Conservation (phyloP, 2,888 invertebrate genomes). For the Hypomecis atomaria region DNA sequence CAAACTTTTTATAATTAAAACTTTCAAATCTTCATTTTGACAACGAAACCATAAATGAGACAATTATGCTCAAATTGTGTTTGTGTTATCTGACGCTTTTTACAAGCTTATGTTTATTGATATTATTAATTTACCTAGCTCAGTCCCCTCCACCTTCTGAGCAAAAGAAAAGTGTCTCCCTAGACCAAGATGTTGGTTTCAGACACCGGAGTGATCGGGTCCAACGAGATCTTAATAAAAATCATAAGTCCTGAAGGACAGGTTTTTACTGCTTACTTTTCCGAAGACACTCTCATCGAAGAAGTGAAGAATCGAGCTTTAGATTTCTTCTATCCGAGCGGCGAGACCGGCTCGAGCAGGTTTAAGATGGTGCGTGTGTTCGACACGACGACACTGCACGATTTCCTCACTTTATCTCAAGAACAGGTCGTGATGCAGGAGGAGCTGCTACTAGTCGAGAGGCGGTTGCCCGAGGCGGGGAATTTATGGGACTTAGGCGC, state of each 20-base stretch:
- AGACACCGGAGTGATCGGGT: slow-evolving; percentile 58
- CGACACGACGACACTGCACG: slow-evolving; percentile 70
- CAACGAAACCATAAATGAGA: slow-evolving; percentile 40
- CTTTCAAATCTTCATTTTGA: slow-evolving; percentile 18
- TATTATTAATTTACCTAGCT: slow-evolving; percentile 49
- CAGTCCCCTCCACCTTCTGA: background rate
- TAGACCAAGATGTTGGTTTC: slow-evolving; percentile 64
- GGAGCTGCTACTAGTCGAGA: slow-evolving; percentile 70
- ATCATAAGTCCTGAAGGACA: slow-evolving; percentile 74
- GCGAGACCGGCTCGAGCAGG: slow-evolving; percentile 65
- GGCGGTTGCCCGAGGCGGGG: slow-evolving; percentile 70
- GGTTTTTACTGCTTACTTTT: slow-evolving; percentile 64
- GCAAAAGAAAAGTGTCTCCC: background rate
- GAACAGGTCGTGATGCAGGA: slow-evolving; percentile 71
- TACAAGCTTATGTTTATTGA: slow-evolving; percentile 58
- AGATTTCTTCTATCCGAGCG: slow-evolving; percentile 74
- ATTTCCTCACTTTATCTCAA: slow-evolving; percentile 70
- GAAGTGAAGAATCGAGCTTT: slow-evolving; percentile 73
- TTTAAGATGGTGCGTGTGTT: slow-evolving; percentile 73
- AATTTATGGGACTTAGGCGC: slow-evolving; percentile 75
- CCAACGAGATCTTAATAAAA: slow-evolving; percentile 65
- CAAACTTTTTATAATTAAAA: slow-evolving; percentile 12
- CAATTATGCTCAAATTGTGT: slow-evolving; percentile 62
- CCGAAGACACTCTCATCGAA: slow-evolving; percentile 72
- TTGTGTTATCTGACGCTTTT: slow-evolving; percentile 58